A percentile compares a stretch with the other conserved stretches of the same genome.
Evolutionary conservation across 2,797 vertebrate species (phyloP).

Genomic region (Malacoraja senta): DNA sequence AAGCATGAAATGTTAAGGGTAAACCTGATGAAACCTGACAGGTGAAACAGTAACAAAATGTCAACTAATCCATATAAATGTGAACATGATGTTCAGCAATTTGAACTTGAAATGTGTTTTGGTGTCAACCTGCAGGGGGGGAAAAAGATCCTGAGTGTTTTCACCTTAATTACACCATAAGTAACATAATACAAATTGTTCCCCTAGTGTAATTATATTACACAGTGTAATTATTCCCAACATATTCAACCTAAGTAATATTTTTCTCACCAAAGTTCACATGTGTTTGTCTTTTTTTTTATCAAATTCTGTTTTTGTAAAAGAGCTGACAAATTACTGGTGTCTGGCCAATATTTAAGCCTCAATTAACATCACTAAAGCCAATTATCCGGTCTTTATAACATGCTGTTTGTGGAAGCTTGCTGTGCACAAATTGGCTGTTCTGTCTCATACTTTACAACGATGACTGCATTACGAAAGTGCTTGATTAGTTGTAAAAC

Average conservation of each 20-base stretch:
- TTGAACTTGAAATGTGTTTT: slow-evolving; percentile 27
- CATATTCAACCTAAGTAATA: neutral
- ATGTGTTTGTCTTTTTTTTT: neutral
- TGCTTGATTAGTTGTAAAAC: neutral
- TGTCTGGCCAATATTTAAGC: neutral
- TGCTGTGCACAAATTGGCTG: neutral
- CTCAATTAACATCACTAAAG: neutral
- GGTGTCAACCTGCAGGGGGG: neutral
- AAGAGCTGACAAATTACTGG: neutral
- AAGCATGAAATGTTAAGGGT: slow-evolving; percentile 13
- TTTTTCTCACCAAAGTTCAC: neutral
- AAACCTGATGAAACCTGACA: neutral
- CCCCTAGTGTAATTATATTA: neutral
- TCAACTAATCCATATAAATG: slow-evolving; percentile 17
- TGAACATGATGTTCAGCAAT: slow-evolving; percentile 16
- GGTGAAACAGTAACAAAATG: slow-evolving; percentile 12
- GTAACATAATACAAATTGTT: slow-evolving; percentile 17
- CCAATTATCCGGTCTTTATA: neutral
- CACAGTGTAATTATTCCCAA: neutral
- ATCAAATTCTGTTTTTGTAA: neutral
- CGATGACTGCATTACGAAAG: neutral
- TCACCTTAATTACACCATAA: neutral
- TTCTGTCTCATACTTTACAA: neutral
- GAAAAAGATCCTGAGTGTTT: neutral
- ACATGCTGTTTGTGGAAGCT: neutral